Percentiles rank a stretch among this genome's conserved stretches.
These are phyloP conservation scores for Andrena praecox DNA, from an alignment of 2,888 invertebrate genomes.

Conservation along the genomic window DNA sequence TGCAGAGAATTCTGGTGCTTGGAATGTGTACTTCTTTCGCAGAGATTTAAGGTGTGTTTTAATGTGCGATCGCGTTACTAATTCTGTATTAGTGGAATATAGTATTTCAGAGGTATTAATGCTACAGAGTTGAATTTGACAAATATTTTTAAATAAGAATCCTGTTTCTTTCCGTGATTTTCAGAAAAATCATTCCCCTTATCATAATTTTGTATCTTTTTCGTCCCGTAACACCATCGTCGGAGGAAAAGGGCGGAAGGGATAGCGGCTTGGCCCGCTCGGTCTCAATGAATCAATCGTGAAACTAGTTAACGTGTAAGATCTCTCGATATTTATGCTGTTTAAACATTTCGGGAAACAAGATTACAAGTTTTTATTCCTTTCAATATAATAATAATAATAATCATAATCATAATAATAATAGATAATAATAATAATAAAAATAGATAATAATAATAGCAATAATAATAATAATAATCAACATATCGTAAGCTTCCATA, in stretches of 20 bases:
- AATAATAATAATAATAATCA: slow-evolving; percentile 82
- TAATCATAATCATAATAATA: slow-evolving; percentile 62
- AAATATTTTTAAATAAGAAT: too few species aligned
- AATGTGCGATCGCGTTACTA: too few species aligned
- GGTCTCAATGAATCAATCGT: not conserved
- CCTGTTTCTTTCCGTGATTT: too few species aligned
- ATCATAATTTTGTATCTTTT: not conserved
- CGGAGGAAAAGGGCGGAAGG: not conserved
- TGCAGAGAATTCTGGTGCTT: too few species aligned
- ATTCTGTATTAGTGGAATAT: too few species aligned
- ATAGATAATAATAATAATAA: slow-evolving; percentile 71
- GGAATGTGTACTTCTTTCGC: too few species aligned
- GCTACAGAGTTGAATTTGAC: too few species aligned
- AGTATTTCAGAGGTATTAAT: too few species aligned
- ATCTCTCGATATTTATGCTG: slow-evolving; percentile 78
- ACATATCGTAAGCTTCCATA: slow-evolving; percentile 83
- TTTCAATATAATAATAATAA: slow-evolving; percentile 73
- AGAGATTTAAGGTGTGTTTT: too few species aligned
- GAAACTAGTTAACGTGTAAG: slow-evolving; percentile 39
- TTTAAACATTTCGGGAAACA: slow-evolving; percentile 81
- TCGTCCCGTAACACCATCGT: not conserved
- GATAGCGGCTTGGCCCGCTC: not conserved
- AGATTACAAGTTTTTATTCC: slow-evolving; percentile 81
- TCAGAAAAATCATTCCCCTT: too few species aligned
- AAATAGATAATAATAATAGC: slow-evolving; percentile 74